phyloP scores from a whole-genome alignment of 2,888 invertebrate species.

The Amphipyra tragopoginis region DNA sequence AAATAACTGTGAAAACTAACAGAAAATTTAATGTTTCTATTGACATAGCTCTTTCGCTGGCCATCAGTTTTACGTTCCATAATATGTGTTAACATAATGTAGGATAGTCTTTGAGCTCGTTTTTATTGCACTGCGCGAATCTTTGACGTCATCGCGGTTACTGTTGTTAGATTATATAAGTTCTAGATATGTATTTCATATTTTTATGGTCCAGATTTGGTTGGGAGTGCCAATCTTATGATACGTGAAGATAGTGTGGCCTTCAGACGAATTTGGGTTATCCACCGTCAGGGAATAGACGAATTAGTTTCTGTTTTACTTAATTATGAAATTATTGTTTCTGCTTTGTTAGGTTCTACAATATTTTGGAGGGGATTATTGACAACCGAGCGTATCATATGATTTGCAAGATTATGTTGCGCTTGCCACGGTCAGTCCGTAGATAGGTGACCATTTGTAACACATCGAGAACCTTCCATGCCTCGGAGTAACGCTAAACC shows the following conservation, averaged over 20 bases:
- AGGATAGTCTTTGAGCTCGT: conserved; percentile 18
- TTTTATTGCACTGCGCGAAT: conserved; percentile 44
- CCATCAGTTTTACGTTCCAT: conserved; percentile 49
- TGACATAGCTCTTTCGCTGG: conserved; percentile 45
- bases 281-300: neutral
- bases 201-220: conserved; percentile 43
- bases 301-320: too few relatives aligned
- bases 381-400: too few relatives aligned
- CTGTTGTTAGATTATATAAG: conserved; percentile 19
- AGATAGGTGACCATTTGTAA: too few relatives aligned
- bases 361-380: too few relatives aligned
- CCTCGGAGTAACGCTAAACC: too few relatives aligned
- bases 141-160: conserved; percentile 55
- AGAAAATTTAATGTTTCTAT: conserved; percentile 30
- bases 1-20: conserved; percentile 37
- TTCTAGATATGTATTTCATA: conserved; percentile 41
- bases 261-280: neutral
- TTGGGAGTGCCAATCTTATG: conserved; percentile 26
- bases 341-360: too few relatives aligned
- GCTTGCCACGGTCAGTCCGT: too few relatives aligned
- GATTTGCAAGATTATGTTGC: too few relatives aligned
- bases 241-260: conserved; percentile 2
- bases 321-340: too few relatives aligned
- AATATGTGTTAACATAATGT: conserved; percentile 37
- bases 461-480: too few relatives aligned